Percentiles rank a stretch among this genome's conserved stretches.
These are phyloP conservation scores for Tadarida brasiliensis DNA, from an alignment of 2,797 vertebrate genomes.

Conservation along the genomic window DNA sequence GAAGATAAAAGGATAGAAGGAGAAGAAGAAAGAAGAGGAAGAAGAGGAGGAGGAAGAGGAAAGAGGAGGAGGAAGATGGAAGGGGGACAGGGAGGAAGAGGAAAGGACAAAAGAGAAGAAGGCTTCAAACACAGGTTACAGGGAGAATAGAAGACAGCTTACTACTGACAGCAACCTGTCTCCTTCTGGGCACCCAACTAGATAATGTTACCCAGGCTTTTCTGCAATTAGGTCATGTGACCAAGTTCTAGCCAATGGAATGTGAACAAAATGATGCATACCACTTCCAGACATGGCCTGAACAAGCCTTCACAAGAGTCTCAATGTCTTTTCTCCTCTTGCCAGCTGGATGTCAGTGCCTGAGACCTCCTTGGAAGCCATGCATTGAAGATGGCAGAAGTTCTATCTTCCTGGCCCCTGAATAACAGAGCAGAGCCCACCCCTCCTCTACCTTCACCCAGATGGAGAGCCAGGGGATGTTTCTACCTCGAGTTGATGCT, in stretches of 20 bases:
- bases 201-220: neutral
- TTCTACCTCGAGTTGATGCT: neutral
- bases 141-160: neutral
- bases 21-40: neutral
- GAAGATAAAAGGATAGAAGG: neutral
- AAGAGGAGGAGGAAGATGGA: too few relatives aligned
- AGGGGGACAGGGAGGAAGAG: too few relatives aligned
- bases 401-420: neutral
- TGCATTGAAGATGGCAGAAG: neutral
- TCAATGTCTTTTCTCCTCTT: neutral
- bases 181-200: neutral
- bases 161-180: neutral
- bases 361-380: neutral
- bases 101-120: neutral
- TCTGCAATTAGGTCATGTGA: neutral
- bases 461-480: fast-evolving
- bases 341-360: neutral
- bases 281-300: neutral
- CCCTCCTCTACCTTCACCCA: neutral
- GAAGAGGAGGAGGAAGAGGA: neutral
- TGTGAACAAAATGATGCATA: neutral
- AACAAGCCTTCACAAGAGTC: neutral
- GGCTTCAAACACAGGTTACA: neutral
- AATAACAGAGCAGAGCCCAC: neutral
- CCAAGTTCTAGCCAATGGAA: conserved; percentile 20